These are phyloP conservation scores for Lamproptera curius DNA, from an alignment of 2,888 invertebrate genomes.

Conservation along the genomic window DNA sequence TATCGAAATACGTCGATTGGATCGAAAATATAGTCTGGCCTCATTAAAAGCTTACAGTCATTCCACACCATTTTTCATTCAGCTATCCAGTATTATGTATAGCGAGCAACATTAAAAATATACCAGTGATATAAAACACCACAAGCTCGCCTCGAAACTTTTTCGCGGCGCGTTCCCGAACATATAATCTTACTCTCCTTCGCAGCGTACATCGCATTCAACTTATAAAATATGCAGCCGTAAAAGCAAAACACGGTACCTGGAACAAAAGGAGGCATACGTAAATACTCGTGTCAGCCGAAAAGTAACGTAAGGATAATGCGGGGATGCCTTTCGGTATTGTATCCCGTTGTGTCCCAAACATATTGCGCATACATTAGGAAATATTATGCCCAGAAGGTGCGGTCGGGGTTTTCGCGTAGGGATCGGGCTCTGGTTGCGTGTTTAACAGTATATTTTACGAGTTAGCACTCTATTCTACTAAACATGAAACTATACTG, in stretches of 20 bases:
- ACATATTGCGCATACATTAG: neutral
- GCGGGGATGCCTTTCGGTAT: slow-evolving; percentile 1
- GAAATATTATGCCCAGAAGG: neutral
- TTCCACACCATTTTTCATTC: too few relatives aligned
- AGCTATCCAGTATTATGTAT: too few relatives aligned
- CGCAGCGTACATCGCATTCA: slow-evolving; percentile 20
- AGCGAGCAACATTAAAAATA: neutral
- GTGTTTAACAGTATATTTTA: too few relatives aligned
- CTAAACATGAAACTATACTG: too few relatives aligned
- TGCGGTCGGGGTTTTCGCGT: neutral
- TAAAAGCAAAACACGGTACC: slow-evolving; percentile 51
- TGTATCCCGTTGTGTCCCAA: neutral
- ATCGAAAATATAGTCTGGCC: slow-evolving; percentile 74
- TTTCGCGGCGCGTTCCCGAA: slow-evolving; percentile 8
- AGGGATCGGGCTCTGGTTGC: too few relatives aligned
- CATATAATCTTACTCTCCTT: slow-evolving; percentile 15
- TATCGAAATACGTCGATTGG: slow-evolving; percentile 67
- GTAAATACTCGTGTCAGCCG: slow-evolving; percentile 38
- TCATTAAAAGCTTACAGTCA: neutral
- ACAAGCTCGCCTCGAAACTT: neutral
- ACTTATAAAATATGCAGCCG: slow-evolving; percentile 31
- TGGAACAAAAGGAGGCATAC: slow-evolving; percentile 52
- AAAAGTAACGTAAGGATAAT: slow-evolving; percentile 30
- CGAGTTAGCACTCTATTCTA: too few relatives aligned
- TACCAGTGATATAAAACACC: neutral